Evolutionary conservation across 1,140 invertebrate species (phyloP).

Genomic region (Anagrus nilaparvatae): DNA sequence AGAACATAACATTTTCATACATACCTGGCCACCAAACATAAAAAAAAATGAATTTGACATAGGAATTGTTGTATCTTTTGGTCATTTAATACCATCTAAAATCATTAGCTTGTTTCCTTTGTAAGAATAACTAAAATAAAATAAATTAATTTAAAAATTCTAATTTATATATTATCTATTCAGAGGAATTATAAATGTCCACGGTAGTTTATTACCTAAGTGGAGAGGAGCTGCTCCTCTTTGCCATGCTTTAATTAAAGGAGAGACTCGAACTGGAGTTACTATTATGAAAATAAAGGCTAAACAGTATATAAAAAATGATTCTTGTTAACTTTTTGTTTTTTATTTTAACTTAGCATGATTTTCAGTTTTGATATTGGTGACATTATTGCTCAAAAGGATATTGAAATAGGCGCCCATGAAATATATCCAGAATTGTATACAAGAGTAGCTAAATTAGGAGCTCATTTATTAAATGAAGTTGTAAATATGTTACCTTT

Average conservation of each 20-base stretch:
- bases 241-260: constrained; percentile 70
- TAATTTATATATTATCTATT: constrained; percentile 27
- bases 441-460: constrained; percentile 53
- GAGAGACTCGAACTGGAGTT: constrained; percentile 73
- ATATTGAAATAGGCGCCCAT: constrained; percentile 48
- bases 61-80: constrained; percentile 63
- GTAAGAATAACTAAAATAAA: no score
- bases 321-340: constrained; percentile 14
- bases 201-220: constrained; percentile 80
- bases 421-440: constrained; percentile 59
- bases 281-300: constrained; percentile 83
- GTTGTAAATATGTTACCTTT: constrained; percentile 51
- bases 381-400: constrained; percentile 61
- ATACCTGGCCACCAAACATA: constrained; percentile 46
- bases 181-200: constrained; percentile 87
- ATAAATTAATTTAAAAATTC: constrained; percentile 6
- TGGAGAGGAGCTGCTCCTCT: constrained; percentile 90
- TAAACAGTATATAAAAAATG: constrained; percentile 46
- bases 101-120: constrained; percentile 54
- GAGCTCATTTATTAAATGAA: constrained; percentile 57
- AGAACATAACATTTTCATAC: constrained; percentile 39
- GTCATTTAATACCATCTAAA: constrained; percentile 53
- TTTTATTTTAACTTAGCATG: constrained; percentile 4
- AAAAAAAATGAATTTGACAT: constrained; percentile 44
- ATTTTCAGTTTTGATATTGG: constrained; percentile 72